Evolutionary conservation across 2,797 vertebrate species (phyloP).

Genomic region (Glossophaga mutica): DNA sequence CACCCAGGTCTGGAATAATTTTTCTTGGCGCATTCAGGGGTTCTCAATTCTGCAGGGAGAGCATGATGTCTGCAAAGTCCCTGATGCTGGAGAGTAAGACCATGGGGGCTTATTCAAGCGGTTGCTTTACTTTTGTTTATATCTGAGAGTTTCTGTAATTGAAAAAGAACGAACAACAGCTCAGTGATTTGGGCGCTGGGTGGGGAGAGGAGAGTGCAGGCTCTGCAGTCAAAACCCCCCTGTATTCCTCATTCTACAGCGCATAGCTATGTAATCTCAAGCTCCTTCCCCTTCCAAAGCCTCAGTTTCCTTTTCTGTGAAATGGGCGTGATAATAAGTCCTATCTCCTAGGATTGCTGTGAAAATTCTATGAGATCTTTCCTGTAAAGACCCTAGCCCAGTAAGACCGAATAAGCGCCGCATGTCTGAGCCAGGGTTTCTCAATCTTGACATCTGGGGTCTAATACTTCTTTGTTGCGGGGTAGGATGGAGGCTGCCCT

Average conservation of each 20-base stretch:
- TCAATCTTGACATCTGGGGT: neutral
- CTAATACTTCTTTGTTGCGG: neutral
- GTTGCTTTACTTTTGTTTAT: neutral
- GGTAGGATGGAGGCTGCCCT: neutral
- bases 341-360: neutral
- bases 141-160: neutral
- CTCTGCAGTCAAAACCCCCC: neutral
- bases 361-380: neutral
- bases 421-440: neutral
- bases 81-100: neutral
- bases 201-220: neutral
- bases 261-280: neutral
- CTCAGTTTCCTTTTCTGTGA: neutral
- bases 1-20: neutral
- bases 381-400: neutral
- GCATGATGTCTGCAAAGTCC: fast-evolving
- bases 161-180: neutral
- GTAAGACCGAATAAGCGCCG: neutral
- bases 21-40: neutral
- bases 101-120: fast-evolving
- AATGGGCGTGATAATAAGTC: neutral
- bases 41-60: neutral
- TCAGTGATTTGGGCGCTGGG: neutral
- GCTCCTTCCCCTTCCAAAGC: neutral
- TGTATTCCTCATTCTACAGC: neutral